These are phyloP conservation scores for Rhagium mordax DNA, from an alignment of 2,888 invertebrate species.

Conservation along the genomic window DNA sequence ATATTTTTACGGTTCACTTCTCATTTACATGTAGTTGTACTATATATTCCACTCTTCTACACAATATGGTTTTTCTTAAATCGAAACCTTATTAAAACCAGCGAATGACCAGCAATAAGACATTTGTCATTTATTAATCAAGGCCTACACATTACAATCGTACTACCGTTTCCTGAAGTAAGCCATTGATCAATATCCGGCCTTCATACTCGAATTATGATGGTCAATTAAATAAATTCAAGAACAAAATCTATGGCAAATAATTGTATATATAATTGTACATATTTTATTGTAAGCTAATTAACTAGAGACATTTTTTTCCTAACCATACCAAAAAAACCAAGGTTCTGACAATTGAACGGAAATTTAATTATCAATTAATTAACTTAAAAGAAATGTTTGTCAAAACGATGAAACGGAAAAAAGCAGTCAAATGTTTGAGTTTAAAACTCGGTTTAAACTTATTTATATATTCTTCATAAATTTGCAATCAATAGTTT, in stretches of 20 bases:
- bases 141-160: neutral
- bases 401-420: neutral
- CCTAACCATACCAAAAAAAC: neutral
- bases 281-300: too few species aligned
- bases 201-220: neutral
- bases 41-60: too few species aligned
- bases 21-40: too few species aligned
- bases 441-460: too few species aligned
- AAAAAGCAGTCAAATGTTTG: too few species aligned
- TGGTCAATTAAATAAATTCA: neutral
- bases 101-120: neutral
- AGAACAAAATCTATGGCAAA: neutral
- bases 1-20: too few species aligned
- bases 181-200: neutral
- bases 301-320: too few species aligned
- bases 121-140: neutral
- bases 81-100: neutral
- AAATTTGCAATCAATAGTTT: too few species aligned
- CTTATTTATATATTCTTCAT: too few species aligned
- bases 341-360: too few species aligned
- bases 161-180: neutral
- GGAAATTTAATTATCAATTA: neutral
- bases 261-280: too few species aligned
- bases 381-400: neutral
- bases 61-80: too few species aligned